Base-by-base conservation (phyloP, 2,888 invertebrate genomes). In the Girardia tigrina region DNA sequence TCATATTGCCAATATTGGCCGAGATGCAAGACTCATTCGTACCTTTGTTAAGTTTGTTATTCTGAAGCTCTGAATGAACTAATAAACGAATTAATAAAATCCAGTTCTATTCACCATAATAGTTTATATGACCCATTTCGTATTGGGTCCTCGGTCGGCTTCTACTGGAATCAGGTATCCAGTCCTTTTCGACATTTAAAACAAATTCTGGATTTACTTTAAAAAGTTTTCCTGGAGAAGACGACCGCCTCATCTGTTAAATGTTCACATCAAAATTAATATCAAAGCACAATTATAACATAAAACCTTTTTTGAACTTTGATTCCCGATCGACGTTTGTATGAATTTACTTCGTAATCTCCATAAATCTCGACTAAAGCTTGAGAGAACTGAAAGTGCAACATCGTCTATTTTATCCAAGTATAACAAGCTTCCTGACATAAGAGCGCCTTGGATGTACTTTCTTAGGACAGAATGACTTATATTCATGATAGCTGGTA, bases 401-500 rank as follows among this genome's bases (percentile, higher is more conserved):
- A 56, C 23, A 6, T 56, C n/a, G 23, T 56, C 56, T n/a, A 56
- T 56, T 6, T 56, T 56, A n/a, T 56, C n/a, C 4, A 56, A 6
- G n/a, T 20, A 56, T n/a, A 56, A n/a, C n/a, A 56, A 56, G n/a
- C 56, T 56, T 56, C 56, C 56, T 12, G 56, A 56, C 56, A 56
- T 56, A 4, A 56, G 56, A 56, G 56, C 56, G 4, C 56, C 56
- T 8, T 20, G 56, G 56, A 56, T 20, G 23, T 56, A 56, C 23
- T 56, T 56, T 20, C 23, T n/a, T 20, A 56, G 2, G 2, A 4
- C 8, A 20, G n/a, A n/a, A 8, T n/a, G n/a, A 16, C 23, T 20
- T 20, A 56, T 56, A 12, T 4, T 2, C 23, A 20, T 56, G 4
- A n/a, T n/a, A 12, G 56, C n/a, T 2, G 4, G n/a, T 6, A 56